Conservation (phyloP, 2,888 invertebrate genomes). For the Caradrina kadenii region DNA sequence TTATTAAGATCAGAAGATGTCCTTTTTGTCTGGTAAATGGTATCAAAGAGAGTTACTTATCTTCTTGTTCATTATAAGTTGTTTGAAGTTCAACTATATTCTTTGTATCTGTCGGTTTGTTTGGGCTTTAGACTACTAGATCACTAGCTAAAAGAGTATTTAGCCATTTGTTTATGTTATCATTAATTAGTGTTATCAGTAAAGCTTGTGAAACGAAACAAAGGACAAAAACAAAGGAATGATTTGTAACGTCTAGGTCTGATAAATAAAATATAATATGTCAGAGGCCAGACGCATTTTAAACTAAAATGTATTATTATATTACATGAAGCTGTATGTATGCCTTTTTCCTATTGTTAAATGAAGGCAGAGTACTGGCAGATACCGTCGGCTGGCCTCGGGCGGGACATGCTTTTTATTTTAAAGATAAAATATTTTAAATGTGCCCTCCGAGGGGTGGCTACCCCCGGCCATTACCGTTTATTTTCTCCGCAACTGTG, state of each 20-base stretch:
- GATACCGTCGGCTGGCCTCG: slow-evolving; percentile 51
- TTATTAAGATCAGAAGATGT: slow-evolving; percentile 11
- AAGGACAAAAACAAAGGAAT: slow-evolving; percentile 23
- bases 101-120: neutral
- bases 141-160: too few species aligned
- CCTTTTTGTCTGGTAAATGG: neutral
- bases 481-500: slow-evolving; percentile 48
- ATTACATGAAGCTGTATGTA: slow-evolving; percentile 13
- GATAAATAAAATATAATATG: slow-evolving; percentile 15
- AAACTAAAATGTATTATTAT: slow-evolving; percentile 34
- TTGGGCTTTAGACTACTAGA: neutral
- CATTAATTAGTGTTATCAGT: neutral
- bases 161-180: neutral
- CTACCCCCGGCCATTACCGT: slow-evolving; percentile 50
- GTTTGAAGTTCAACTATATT: neutral
- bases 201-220: neutral
- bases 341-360: slow-evolving; percentile 26
- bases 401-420: slow-evolving; percentile 73
- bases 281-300: slow-evolving; percentile 30
- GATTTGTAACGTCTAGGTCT: slow-evolving; percentile 15
- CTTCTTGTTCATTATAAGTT: neutral
- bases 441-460: slow-evolving; percentile 67
- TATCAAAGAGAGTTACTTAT: neutral
- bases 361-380: slow-evolving; percentile 33
- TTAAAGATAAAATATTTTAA: slow-evolving; percentile 76